Conservation (phyloP, 2,888 invertebrate genomes). For the Pammene aurita region DNA sequence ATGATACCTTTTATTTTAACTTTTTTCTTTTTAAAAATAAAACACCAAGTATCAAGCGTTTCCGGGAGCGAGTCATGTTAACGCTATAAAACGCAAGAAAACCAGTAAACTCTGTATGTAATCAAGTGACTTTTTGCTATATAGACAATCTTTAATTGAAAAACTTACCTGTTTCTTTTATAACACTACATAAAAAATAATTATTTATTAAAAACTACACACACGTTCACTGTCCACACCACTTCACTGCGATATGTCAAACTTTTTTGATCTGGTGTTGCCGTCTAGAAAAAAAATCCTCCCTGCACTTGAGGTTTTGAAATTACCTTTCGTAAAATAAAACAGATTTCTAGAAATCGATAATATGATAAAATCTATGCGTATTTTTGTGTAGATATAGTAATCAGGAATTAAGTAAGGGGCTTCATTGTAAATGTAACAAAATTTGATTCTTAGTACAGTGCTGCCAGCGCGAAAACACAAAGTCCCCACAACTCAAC, state of each 20-base stretch:
- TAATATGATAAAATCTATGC: not conserved
- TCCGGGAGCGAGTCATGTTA: constrained; percentile 61
- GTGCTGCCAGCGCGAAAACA: constrained; percentile 57
- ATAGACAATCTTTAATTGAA: constrained; percentile 64
- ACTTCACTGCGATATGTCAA: constrained; percentile 76
- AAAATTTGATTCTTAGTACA: not conserved
- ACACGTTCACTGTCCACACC: constrained; percentile 76
- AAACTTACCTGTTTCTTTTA: constrained; percentile 70
- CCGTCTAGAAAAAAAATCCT: constrained; percentile 50
- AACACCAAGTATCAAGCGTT: constrained; percentile 63
- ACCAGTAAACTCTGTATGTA: constrained; percentile 32
- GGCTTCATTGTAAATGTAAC: not conserved
- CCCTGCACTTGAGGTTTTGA: constrained; percentile 42
- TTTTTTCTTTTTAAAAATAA: constrained; percentile 67
- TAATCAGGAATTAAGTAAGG: not conserved
- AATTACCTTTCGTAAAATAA: not conserved
- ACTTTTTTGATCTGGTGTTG: constrained; percentile 62
- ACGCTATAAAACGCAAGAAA: constrained; percentile 39
- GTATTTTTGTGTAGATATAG: not conserved
- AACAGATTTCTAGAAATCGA: not conserved
- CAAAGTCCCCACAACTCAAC: constrained; percentile 50
- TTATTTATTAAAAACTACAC: constrained; percentile 64
- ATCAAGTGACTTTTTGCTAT: constrained; percentile 44
- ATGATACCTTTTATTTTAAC: constrained; percentile 74
- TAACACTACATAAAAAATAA: constrained; percentile 74